Evolutionary conservation across 1,140 invertebrate species (phyloP).

Genomic region (Colletes gigas): DNA sequence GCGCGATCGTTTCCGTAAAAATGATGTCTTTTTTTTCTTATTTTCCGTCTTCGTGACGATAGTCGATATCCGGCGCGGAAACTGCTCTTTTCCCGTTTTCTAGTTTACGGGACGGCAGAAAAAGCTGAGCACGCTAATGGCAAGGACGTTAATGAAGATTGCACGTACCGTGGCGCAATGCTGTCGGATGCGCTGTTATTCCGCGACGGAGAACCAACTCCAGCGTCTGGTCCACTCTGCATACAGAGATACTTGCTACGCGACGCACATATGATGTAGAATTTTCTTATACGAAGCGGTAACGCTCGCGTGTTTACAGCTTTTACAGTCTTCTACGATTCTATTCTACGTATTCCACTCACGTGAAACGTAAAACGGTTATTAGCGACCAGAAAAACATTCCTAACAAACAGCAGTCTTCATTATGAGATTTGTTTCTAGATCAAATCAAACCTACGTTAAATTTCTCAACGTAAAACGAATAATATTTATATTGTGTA

Average conservation of each 20-base stretch:
- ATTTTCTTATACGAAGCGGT: not conserved
- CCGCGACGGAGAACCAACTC: not conserved
- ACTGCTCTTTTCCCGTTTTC: not conserved
- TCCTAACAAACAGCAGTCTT: too few relatives aligned
- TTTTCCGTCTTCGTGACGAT: not conserved
- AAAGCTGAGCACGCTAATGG: not conserved
- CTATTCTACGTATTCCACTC: too few relatives aligned
- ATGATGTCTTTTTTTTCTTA: too few relatives aligned
- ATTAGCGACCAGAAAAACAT: too few relatives aligned
- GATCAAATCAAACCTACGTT: too few relatives aligned
- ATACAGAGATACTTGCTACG: not conserved
- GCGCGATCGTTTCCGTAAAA: not conserved
- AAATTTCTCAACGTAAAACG: too few relatives aligned
- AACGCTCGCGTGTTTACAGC: not conserved
- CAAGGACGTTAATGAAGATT: slow-evolving; percentile 52
- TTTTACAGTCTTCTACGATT: too few relatives aligned
- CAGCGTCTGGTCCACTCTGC: not conserved
- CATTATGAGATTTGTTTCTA: too few relatives aligned
- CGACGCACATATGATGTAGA: not conserved
- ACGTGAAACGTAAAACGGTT: too few relatives aligned
- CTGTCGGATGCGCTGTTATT: not conserved
- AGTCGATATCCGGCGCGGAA: not conserved
- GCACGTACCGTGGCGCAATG: slow-evolving; percentile 5
- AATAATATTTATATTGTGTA: too few relatives aligned
- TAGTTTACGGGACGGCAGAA: not conserved